Base-by-base conservation (phyloP, 2,888 invertebrate species). In the Eubasilissa splendida region DNA sequence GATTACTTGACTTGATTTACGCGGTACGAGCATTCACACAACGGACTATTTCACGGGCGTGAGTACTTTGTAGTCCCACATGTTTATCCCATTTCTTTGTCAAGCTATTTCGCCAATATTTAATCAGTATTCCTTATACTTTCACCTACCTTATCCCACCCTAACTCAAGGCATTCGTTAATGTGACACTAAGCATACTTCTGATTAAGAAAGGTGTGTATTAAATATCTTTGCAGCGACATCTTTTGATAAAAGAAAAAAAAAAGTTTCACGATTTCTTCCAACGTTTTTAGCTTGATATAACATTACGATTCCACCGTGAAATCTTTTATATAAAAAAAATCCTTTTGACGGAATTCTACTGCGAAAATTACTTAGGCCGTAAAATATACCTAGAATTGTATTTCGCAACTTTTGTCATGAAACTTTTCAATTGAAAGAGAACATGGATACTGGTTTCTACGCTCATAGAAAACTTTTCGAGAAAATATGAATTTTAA, bases 311-410 rank as follows among this genome's bases (percentile, higher is more conserved):
- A 63, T 63, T 31, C 63, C 22, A 5, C 10, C 12, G 10, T 33
- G 63, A 63, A 12, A 63, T 12, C 63, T 33, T 63, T 63, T 63
- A 12, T 5, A n/a, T n/a, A n/a, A 63, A 63, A 63, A 63, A 63
- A 5, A 11, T 42, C 42, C 63, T 42, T 63, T 63, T 63, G 11
- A 63, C 42, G 31, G 31, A 63, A 63, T 63, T 63, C 63, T 63
- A 12, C n/a, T 33, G 5, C 11, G 33, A 9, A 63, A 63, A 63
- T 63, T 63, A 63, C 63, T 63, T 63, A 63, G 22, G 63, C 33
- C 31, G 63, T 31, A 42, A 42, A 42, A 42, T 42, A 42, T 42
- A 42, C 42, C 42, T 42, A 42, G 63, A 4, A 33, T 10, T 31
- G 31, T 63, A 14, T 63, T 33, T 63, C 31, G 31, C 42, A 63